Conservation (phyloP, 2,888 invertebrate species). For the Drepanosiphum platanoidis region DNA sequence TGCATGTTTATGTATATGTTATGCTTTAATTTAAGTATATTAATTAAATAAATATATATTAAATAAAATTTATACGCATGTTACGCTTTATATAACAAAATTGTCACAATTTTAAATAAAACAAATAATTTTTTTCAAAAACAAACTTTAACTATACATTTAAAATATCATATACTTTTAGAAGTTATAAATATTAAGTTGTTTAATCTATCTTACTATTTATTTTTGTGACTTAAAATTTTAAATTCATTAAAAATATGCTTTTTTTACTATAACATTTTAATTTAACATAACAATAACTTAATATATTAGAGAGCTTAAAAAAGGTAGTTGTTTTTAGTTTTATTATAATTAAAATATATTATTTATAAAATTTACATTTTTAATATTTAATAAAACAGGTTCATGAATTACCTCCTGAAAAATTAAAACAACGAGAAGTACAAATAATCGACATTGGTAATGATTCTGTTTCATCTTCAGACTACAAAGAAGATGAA, state of each 20-base stretch:
- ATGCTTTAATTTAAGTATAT: no score
- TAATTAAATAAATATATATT: no score
- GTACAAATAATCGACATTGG: constrained; percentile 95
- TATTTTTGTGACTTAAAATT: constrained; percentile 3
- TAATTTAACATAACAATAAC: background rate
- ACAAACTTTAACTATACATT: background rate
- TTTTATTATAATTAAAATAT: constrained; percentile 56
- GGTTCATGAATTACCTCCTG: constrained; percentile 92
- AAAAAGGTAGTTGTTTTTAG: background rate
- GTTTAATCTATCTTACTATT: background rate
- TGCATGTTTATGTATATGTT: background rate
- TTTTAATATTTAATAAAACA: constrained; percentile 67
- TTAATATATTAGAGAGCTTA: background rate
- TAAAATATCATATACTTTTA: background rate
- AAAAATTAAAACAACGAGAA: constrained; percentile 88
- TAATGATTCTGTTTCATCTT: constrained; percentile 81
- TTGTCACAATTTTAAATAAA: background rate
- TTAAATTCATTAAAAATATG: constrained; percentile 1
- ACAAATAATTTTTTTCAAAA: background rate
- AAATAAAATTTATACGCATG: background rate
- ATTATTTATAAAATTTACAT: no score
- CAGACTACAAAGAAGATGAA: constrained; percentile 89
- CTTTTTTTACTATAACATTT: background rate
- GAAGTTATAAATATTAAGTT: no score
- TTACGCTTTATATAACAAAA: background rate